Evolutionary conservation across 2,888 invertebrate species (phyloP).

Genomic region (Pantelozetes paolii): DNA sequence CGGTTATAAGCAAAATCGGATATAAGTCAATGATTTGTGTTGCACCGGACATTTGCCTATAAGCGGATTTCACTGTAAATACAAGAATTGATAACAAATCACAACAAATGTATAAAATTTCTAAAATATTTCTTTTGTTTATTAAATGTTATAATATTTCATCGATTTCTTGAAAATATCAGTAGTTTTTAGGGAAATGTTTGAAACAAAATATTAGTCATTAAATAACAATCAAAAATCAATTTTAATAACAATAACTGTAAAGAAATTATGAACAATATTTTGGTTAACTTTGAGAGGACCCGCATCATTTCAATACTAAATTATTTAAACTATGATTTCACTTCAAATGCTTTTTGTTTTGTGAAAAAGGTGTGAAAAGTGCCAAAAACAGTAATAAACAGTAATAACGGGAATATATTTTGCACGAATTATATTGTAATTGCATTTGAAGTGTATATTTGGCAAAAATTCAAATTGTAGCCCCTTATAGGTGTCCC

Average conservation of each 20-base stretch:
- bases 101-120: too few relatives aligned
- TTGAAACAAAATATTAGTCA: too few relatives aligned
- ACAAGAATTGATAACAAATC: too few relatives aligned
- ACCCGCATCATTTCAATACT: background rate
- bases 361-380: slow-evolving; percentile 2
- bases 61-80: too few relatives aligned
- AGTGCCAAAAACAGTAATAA: background rate
- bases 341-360: background rate
- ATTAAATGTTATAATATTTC: too few relatives aligned
- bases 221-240: background rate
- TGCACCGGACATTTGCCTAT: too few relatives aligned
- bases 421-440: slow-evolving; percentile 1
- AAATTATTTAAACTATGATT: background rate
- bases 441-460: slow-evolving; percentile 13
- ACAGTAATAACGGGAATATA: background rate
- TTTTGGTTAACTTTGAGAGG: background rate
- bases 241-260: background rate
- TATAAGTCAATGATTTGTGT: too few relatives aligned
- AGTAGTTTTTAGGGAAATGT: too few relatives aligned
- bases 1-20: too few relatives aligned
- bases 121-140: too few relatives aligned
- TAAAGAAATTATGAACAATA: background rate
- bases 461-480: background rate
- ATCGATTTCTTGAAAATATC: too few relatives aligned
- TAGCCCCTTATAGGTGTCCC: background rate